Evolutionary conservation across 1,140 invertebrate genomes (phyloP).

Genomic region (Aradophagus sp.): DNA sequence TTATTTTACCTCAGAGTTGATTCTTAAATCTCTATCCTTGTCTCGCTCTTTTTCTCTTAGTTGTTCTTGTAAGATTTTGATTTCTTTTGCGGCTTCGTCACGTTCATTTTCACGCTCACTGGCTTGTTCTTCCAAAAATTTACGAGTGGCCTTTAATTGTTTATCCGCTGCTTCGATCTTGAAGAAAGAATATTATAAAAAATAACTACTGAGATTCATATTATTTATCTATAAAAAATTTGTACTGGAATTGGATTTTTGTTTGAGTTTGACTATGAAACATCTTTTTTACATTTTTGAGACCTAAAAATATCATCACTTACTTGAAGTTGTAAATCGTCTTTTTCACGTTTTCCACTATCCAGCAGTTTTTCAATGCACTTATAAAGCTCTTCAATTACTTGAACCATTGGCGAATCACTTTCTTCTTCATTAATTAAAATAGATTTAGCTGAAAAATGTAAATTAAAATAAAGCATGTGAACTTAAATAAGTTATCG

Average conservation of each 20-base stretch:
- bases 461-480: conserved; percentile 5
- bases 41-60: conserved; percentile 79
- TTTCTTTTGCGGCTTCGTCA: conserved; percentile 82
- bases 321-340: conserved; percentile 84
- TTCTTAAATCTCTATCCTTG: conserved; percentile 71
- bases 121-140: conserved; percentile 88
- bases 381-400: conserved; percentile 79
- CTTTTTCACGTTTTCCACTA: conserved; percentile 78
- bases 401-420: conserved; percentile 73
- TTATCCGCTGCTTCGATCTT: conserved; percentile 88
- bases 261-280: neutral
- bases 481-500: too few species aligned
- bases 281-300: neutral
- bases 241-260: conserved; percentile 3
- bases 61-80: conserved; percentile 78
- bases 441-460: conserved; percentile 70
- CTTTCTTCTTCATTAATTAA: conserved; percentile 71
- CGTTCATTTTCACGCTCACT: conserved; percentile 84
- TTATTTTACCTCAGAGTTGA: conserved; percentile 69
- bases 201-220: too few species aligned
- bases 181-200: too few species aligned
- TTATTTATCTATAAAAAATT: too few species aligned
- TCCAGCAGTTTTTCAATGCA: conserved; percentile 80
- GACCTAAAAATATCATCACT: too few species aligned
- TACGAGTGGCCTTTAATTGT: conserved; percentile 81